These are phyloP conservation scores for Andrena praecox DNA, from an alignment of 2,888 invertebrate genomes.

Conservation along the genomic window DNA sequence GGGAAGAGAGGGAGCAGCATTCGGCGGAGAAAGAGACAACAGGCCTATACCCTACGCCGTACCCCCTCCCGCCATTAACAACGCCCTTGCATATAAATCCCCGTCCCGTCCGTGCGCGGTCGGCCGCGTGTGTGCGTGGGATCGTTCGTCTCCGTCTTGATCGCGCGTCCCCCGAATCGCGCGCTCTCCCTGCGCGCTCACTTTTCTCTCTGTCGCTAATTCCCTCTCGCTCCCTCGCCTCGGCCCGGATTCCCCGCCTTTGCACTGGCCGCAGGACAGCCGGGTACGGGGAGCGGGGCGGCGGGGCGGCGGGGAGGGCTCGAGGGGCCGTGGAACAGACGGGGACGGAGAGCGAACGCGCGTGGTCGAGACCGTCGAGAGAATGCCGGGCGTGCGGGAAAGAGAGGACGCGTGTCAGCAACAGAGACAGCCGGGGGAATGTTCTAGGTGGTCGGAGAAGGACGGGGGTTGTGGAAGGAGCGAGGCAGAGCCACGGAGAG, in stretches of 20 bases:
- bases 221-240: slow-evolving; percentile 61
- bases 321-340: slow-evolving; percentile 62
- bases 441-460: slow-evolving; percentile 49
- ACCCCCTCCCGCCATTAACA: slow-evolving; percentile 83
- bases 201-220: slow-evolving; percentile 57
- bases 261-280: slow-evolving; percentile 73
- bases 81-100: slow-evolving; percentile 85
- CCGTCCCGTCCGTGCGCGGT: slow-evolving; percentile 74
- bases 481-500: slow-evolving; percentile 67
- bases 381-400: slow-evolving; percentile 61
- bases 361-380: slow-evolving; percentile 60
- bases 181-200: slow-evolving; percentile 44
- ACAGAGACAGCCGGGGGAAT: slow-evolving; percentile 55
- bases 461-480: slow-evolving; percentile 52
- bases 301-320: slow-evolving; percentile 54
- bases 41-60: slow-evolving; percentile 67
- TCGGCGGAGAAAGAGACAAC: slow-evolving; percentile 52
- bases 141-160: slow-evolving; percentile 71
- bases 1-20: slow-evolving; percentile 35
- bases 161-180: slow-evolving; percentile 51
- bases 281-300: slow-evolving; percentile 51
- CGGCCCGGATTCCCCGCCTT: slow-evolving; percentile 74
- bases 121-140: slow-evolving; percentile 54
- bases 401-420: slow-evolving; percentile 51
- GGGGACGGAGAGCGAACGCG: slow-evolving; percentile 59